Base-by-base conservation (phyloP, 2,888 invertebrate genomes). In the Andricus curvator region DNA sequence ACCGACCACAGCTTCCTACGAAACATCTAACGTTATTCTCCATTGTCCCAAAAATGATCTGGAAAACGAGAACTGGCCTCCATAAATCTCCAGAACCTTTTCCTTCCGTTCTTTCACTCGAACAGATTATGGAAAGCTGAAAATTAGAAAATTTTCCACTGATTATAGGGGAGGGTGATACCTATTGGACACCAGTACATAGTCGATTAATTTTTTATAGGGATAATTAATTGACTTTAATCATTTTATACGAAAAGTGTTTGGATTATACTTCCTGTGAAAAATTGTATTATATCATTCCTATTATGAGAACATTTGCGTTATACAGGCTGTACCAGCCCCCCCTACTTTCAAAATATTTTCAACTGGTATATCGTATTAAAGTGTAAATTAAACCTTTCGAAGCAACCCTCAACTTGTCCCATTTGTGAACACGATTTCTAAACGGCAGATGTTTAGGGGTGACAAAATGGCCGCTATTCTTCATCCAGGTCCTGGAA, bases 391-490 rank as follows among this genome's bases (percentile, higher is more conserved):
- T 33, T 29, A 60, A 64, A 51, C n/a, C 74, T 56, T 74, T 56
- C 62, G 25, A 65, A 41, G 41, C 41, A 44, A 29, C 51, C 29
- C 44, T 11, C 33, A 74, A 51, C 70, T 64, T 79, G 51, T 70
- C 51, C 29, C 51, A 78, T 74, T 67, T 66, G 65, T 33, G 44
- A 78, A 66, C 33, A 60, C 74, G 33, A 74, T 66, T 51, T 62
- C 79, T 77, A 77, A 78, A 65, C 79, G 85, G 83, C 87, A 87
- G 87, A 87, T 87, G 87, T 87, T 83, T 82, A 81, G 78, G 78
- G 86, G 84, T 87, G 85, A 88, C 87, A 88, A 87, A 87, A 88
- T 86, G 86, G 86, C 85, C 80, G 85, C 82, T 82, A 78, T 81
- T 83, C 82, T 80, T 79, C 64, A 62, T 22, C 41, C 62, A 78